Percentiles rank a stretch among this genome's conserved stretches.
phyloP scores from a whole-genome alignment of 2,113 vertebrate genomes.

The Atlantisia rogersi region DNA sequence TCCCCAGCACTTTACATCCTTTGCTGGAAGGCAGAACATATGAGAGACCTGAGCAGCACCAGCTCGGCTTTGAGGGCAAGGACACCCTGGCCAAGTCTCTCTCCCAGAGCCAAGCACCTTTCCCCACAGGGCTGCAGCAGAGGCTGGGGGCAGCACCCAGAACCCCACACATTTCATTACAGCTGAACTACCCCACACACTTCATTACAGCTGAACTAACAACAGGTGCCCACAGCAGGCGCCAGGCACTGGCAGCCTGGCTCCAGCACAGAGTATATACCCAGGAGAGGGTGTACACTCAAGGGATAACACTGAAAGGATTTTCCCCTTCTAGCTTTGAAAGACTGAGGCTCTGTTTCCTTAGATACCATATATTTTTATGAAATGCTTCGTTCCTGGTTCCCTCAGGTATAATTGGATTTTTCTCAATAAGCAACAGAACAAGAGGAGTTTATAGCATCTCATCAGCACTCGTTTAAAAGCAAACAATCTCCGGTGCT shows the following conservation, averaged over 20 bases:
- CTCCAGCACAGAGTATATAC: background rate
- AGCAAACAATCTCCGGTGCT: background rate
- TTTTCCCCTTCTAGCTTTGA: background rate
- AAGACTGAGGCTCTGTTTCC: background rate
- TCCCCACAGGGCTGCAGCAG: fast-evolving
- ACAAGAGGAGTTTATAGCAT: background rate
- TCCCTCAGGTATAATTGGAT: slow-evolving; percentile 23
- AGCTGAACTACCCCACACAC: fast-evolving
- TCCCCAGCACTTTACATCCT: background rate
- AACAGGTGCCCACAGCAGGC: background rate
- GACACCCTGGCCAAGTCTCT: background rate
- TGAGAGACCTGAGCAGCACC: fast-evolving
- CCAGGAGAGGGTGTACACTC: background rate
- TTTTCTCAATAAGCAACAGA: slow-evolving; percentile 26
- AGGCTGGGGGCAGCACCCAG: background rate
- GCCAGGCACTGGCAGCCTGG: background rate
- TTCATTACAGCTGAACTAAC: fast-evolving
- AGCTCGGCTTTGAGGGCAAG: background rate
- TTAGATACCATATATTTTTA: background rate
- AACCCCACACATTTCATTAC: fast-evolving
- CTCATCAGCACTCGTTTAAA: background rate
- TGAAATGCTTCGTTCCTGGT: background rate
- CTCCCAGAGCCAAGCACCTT: fast-evolving
- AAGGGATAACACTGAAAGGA: background rate
- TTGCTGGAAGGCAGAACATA: fast-evolving